Evolutionary conservation across 2,797 vertebrate genomes (phyloP).

Genomic region (Myotis pilosus): DNA sequence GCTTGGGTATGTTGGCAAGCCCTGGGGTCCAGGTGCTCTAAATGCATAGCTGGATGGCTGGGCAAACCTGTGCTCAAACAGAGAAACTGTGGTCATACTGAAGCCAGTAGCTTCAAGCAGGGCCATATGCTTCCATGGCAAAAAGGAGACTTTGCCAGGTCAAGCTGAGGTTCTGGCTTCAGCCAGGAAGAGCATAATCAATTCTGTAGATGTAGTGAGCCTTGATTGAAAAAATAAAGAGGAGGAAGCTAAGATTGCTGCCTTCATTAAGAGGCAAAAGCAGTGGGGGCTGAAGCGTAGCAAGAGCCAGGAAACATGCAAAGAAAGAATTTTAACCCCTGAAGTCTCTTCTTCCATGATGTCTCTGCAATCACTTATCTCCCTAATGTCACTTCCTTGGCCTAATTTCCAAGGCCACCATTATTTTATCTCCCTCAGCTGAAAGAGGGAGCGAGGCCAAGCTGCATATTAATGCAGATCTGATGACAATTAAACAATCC

Average conservation of each 20-base stretch:
- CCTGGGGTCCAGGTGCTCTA: background rate
- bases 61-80: background rate
- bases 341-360: background rate
- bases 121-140: background rate
- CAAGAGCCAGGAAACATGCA: slow-evolving; percentile 35
- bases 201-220: slow-evolving; percentile 47
- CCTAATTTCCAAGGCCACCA: background rate
- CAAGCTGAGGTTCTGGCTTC: slow-evolving; percentile 17
- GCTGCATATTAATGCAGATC: slow-evolving; percentile 16
- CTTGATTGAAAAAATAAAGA: slow-evolving; percentile 70
- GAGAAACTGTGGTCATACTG: background rate
- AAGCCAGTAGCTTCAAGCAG: background rate
- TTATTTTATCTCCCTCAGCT: background rate
- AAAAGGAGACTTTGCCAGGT: background rate
- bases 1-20: background rate
- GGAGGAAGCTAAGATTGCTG: slow-evolving; percentile 54
- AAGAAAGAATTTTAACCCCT: slow-evolving; percentile 51
- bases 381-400: background rate
- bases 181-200: slow-evolving; percentile 46
- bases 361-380: background rate
- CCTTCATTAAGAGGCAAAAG: slow-evolving; percentile 64
- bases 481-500: background rate
- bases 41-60: background rate
- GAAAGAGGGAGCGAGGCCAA: slow-evolving; percentile 12
- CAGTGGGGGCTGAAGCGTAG: slow-evolving; percentile 38